phyloP scores from a whole-genome alignment of 2,113 vertebrate species.

The Cynoglossus semilaevis region DNA sequence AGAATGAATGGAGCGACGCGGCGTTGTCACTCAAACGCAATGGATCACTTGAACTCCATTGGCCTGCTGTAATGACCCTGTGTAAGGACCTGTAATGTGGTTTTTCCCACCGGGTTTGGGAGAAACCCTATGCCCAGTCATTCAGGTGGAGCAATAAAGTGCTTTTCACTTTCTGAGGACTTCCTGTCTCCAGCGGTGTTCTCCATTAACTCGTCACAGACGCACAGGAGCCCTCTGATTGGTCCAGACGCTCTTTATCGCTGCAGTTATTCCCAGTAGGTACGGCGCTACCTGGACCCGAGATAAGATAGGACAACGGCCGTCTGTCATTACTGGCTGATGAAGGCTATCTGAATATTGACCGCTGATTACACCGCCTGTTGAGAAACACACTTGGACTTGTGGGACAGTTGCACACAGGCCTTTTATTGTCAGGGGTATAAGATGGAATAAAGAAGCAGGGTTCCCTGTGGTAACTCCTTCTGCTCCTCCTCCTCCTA shows the following conservation, averaged over 20 bases:
- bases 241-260: conserved; percentile 63
- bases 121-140: conserved; percentile 66
- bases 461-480: conserved; percentile 58
- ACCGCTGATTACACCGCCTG: conserved; percentile 60
- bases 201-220: conserved; percentile 70
- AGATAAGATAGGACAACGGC: conserved; percentile 72
- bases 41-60: conserved; percentile 68
- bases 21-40: conserved; percentile 70
- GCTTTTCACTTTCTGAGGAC: conserved; percentile 75
- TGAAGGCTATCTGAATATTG: conserved; percentile 68
- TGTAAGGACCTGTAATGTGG: conserved; percentile 67
- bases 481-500: not conserved
- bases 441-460: conserved; percentile 71
- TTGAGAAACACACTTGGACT: conserved; percentile 71
- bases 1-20: conserved; percentile 59
- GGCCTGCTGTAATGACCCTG: conserved; percentile 65
- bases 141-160: conserved; percentile 74
- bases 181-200: conserved; percentile 78
- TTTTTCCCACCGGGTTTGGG: conserved; percentile 67
- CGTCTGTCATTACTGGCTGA: conserved; percentile 65
- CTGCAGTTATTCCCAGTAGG: conserved; percentile 64
- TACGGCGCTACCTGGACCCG: conserved; percentile 52
- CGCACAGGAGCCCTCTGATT: conserved; percentile 65
- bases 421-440: conserved; percentile 48
- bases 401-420: conserved; percentile 53